Base-by-base conservation (phyloP, 2,797 vertebrate genomes). In the Sebastes taczanowskii region DNA sequence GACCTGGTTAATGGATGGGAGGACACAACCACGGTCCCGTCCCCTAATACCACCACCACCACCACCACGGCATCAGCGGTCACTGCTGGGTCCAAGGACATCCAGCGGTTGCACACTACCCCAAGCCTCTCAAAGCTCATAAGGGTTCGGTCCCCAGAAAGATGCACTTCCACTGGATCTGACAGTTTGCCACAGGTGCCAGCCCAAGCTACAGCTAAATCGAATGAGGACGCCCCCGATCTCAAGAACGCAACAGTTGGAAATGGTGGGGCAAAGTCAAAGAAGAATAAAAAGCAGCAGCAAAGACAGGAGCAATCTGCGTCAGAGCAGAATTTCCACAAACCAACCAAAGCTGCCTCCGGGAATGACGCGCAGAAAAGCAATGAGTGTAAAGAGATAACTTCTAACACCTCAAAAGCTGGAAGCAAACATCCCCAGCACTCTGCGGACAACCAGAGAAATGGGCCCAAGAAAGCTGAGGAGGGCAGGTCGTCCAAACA, bases 101-200 rank as follows among this genome's bases (percentile, higher is more conserved):
- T 97, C 86, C 98, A 97, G 83, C 95, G 97, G 86, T 97, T 97
- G 71, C 97, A 96, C 27, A 96, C 97, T 3, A 96, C 97, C 46
- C 97, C 97, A 29, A 98, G 94, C 92, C 96, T 98, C 61, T 99
- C 98, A 56, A 97, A 98, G 84, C 97, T 98, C 93, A 97, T 98
- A 88, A 97, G 97, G 89, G 97, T 98, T 90, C 96, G 96, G 77
- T 98, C 98, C n/a, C 96, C 96, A 59, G 97, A 98, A 87, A 93
- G 95, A 83, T 96, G 93, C 93, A 94, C 90, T 81, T 93, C 94
- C 61, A 65, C 90, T 42, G 93, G 89, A 86, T 85, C 79, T 0
- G 91, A 94, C 61, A 82, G 58, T 83, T 84, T 84, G 56, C 90
- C 84, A 23, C 93, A 96, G 90, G 88, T 92, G 85, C 90, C 85